A percentile compares a stretch with the other conserved stretches of the same genome.
Evolutionary conservation across 2,113 vertebrate species (phyloP).

Genomic region (Phainopepla nitens): DNA sequence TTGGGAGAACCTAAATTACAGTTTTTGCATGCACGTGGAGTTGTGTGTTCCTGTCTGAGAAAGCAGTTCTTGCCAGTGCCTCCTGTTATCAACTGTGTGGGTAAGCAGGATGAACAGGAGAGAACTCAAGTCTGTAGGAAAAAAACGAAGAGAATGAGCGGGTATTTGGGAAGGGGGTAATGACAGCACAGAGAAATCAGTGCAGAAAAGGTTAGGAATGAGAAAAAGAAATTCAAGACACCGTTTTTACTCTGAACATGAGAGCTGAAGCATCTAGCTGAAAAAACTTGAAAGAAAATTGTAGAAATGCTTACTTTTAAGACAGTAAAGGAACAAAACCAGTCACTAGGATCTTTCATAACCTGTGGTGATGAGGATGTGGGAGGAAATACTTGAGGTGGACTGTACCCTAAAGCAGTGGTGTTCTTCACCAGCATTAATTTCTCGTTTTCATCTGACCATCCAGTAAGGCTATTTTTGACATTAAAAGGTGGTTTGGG

Average conservation of each 20-base stretch:
- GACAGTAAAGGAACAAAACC: background rate
- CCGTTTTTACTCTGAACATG: background rate
- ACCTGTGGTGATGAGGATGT: background rate
- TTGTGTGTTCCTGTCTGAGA: background rate
- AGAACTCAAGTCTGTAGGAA: background rate
- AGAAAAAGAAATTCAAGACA: background rate
- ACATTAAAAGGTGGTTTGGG: background rate
- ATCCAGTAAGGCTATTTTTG: background rate
- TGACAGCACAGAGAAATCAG: background rate
- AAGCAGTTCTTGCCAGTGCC: background rate
- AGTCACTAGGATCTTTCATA: background rate
- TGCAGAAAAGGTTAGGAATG: background rate
- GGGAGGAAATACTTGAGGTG: background rate
- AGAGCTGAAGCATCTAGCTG: background rate
- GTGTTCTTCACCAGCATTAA: background rate
- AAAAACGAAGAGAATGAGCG: accelerated
- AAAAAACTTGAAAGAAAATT: background rate
- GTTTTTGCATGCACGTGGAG: accelerated
- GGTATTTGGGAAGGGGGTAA: background rate
- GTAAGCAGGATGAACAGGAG: background rate
- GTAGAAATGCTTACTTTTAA: background rate
- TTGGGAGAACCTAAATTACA: background rate
- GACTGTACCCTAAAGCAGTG: background rate
- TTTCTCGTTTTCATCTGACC: background rate
- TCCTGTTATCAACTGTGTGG: background rate